Evolutionary conservation across 2,113 vertebrate genomes (phyloP).

Genomic region (Neoarius graeffei): DNA sequence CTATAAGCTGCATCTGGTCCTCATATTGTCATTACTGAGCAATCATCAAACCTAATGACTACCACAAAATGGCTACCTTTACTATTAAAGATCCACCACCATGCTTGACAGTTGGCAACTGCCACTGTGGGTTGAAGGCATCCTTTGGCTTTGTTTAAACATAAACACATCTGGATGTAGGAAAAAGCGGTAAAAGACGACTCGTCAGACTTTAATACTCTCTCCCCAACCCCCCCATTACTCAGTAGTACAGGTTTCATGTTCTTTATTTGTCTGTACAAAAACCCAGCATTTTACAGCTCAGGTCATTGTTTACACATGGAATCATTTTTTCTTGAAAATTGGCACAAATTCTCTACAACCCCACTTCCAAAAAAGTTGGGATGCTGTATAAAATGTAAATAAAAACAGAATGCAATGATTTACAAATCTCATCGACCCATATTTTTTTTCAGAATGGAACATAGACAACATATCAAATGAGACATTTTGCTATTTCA

Average conservation of each 20-base stretch:
- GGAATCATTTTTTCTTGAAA: not conserved
- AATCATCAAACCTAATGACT: slow-evolving; percentile 12
- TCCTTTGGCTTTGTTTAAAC: not conserved
- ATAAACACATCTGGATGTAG: not conserved
- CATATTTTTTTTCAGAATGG: too few relatives aligned
- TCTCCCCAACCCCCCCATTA: not conserved
- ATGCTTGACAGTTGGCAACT: not conserved
- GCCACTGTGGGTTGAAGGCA: not conserved
- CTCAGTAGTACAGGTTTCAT: not conserved
- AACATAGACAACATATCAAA: too few relatives aligned
- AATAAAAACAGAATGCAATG: too few relatives aligned
- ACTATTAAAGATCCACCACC: not conserved
- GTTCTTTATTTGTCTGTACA: not conserved
- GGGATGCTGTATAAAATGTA: too few relatives aligned
- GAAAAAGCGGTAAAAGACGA: not conserved
- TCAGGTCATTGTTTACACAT: not conserved
- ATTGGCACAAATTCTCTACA: not conserved
- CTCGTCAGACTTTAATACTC: not conserved
- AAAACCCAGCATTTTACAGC: not conserved
- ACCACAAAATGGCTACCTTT: not conserved
- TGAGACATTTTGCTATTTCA: too few relatives aligned
- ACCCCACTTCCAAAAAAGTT: too few relatives aligned
- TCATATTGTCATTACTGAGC: not conserved
- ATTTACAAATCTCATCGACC: too few relatives aligned
- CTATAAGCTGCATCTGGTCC: not conserved